Percentiles rank a stretch among this genome's conserved stretches.
Evolutionary conservation across 2,113 vertebrate genomes (phyloP).

Genomic region (Sula dactylatra): DNA sequence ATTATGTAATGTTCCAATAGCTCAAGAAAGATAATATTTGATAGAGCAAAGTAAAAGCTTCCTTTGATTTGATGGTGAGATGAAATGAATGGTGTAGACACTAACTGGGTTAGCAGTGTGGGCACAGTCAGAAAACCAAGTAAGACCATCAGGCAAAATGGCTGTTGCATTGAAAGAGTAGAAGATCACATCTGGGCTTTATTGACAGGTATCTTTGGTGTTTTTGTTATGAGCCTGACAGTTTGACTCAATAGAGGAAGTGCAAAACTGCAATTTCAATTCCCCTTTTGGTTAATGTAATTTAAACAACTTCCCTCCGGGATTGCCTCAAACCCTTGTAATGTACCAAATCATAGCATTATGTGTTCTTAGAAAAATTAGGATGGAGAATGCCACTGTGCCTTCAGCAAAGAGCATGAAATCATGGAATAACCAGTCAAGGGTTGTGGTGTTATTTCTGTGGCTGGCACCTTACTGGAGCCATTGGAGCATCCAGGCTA

Average conservation of each 20-base stretch:
- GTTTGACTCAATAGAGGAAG: background rate
- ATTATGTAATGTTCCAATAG: background rate
- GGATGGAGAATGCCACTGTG: background rate
- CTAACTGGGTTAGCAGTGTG: background rate
- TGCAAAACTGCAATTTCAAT: slow-evolving; percentile 33
- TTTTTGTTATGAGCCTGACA: background rate
- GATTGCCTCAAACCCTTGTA: background rate
- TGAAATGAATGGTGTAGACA: background rate
- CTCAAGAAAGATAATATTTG: background rate
- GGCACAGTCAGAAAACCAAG: background rate
- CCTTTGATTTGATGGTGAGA: background rate
- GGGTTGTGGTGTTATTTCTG: background rate
- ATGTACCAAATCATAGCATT: background rate
- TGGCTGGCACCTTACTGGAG: background rate
- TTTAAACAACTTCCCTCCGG: slow-evolving; percentile 1
- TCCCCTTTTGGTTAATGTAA: slow-evolving; percentile 13
- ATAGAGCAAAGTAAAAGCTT: background rate
- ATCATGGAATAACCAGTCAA: background rate
- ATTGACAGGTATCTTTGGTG: background rate
- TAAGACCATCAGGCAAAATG: background rate
- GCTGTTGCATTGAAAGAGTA: background rate
- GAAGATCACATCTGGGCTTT: background rate
- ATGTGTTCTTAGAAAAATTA: background rate
- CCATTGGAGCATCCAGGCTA: background rate
- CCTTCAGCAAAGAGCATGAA: background rate